Evolutionary conservation across 2,797 vertebrate species (phyloP), one percentile per base, ranked within the genome.

Genomic region (Channa striata): DNA sequence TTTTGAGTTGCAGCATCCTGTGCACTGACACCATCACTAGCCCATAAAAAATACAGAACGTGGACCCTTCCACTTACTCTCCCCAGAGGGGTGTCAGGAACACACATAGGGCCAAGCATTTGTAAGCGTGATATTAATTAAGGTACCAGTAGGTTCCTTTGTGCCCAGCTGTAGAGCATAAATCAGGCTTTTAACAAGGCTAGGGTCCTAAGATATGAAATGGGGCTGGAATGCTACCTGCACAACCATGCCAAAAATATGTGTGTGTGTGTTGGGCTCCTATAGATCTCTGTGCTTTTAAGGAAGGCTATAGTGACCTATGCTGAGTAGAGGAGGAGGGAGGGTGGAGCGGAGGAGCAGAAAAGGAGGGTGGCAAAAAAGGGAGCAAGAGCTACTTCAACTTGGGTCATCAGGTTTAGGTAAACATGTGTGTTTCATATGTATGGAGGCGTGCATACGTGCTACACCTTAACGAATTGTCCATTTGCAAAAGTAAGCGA

Each of bases 191-290:
- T 94, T 92, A 93, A 93, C 85, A 58, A 94, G 61, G 30, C 78
- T 87, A 85, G 88, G 87, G 92, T 89, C 86, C 68, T 82, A 93
- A 93, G 92, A 88, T 94, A 94, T 92, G 93, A 90, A 94, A 95
- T 94, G 89, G 88, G 93, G 94, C 93, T 95, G 95, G 94, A 96
- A 96, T 93, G 58, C 84, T 95, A 94, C 94, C 93, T 88, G 78
- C 74, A 84, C 34, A 78, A 85, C 49, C 90, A 81, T 95, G 95
- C 96, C 96, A 97, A 96, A 95, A 96, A 96, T 93, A 89, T 95
- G 94, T 95, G 94, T 93, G 84, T 81, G 84, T 81, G 87, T 86
- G 77, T 80, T 69, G 83, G 83, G 88, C 93, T 92, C 94, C 90
- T 93, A 94, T 91, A 95, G 94, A 94, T 92, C 91, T 82, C 80